A percentile compares a stretch with the other conserved stretches of the same genome.
Conservation (phyloP, 2,113 vertebrate genomes). For the Mystacornis crossleyi region DNA sequence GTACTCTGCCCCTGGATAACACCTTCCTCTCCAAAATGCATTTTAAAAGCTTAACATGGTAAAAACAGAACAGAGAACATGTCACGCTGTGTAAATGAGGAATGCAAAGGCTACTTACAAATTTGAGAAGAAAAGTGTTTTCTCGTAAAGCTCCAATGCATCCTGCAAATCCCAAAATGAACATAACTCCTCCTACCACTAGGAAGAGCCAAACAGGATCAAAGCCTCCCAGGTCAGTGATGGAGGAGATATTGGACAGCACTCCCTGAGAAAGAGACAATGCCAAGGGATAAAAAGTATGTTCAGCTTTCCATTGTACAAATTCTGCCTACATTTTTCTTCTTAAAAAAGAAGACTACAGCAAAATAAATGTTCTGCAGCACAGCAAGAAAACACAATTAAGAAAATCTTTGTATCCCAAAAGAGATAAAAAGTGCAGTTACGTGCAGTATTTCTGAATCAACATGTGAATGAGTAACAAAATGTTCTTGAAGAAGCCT, state of each 20-base stretch:
- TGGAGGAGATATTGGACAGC: conserved; percentile 97
- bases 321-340: background rate
- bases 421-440: background rate
- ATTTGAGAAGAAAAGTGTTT: conserved; percentile 96
- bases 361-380: background rate
- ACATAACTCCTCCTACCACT: conserved; percentile 97
- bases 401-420: background rate
- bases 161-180: conserved; percentile 95
- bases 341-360: background rate
- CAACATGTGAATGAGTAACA: background rate
- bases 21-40: background rate
- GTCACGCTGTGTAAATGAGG: background rate
- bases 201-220: conserved; percentile 98
- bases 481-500: background rate
- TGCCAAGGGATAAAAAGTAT: background rate
- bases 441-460: background rate
- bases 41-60: background rate
- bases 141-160: conserved; percentile 96
- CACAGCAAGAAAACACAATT: background rate
- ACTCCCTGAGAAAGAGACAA: conserved; percentile 82
- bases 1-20: background rate
- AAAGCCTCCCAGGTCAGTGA: conserved; percentile 95
- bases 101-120: conserved; percentile 82
- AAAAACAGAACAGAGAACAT: background rate
- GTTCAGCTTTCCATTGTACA: background rate